phyloP scores from a whole-genome alignment of 2,113 vertebrate genomes.

The Perca flavescens region DNA sequence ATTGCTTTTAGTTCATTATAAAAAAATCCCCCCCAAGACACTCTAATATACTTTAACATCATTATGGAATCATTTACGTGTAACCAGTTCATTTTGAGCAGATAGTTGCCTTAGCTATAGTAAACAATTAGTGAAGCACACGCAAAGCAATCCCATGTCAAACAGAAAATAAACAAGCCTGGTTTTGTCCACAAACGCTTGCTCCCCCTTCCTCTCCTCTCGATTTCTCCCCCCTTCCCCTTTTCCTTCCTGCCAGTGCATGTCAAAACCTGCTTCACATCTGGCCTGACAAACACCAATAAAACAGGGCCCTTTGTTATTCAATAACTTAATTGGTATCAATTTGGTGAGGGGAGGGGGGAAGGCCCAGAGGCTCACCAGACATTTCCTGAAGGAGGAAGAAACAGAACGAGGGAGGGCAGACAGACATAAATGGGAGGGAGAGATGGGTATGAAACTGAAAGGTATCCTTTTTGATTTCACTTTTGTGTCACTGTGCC shows the following conservation, averaged over 20 bases:
- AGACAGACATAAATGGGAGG: neutral
- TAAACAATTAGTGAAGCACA: neutral
- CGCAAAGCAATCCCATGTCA: neutral
- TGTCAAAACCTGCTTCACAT: slow-evolving; percentile 74
- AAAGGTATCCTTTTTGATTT: neutral
- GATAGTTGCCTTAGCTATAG: neutral
- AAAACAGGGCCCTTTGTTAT: slow-evolving; percentile 63
- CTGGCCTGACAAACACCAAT: slow-evolving; percentile 61
- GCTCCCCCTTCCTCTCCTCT: neutral
- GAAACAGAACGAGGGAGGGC: neutral
- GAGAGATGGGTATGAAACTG: neutral
- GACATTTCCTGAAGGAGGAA: slow-evolving; percentile 48
- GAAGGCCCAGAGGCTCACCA: slow-evolving; percentile 35
- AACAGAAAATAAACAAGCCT: slow-evolving; percentile 18
- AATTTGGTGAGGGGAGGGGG: slow-evolving; percentile 44
- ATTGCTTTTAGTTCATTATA: neutral
- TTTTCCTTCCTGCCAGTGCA: slow-evolving; percentile 47
- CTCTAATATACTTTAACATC: neutral
- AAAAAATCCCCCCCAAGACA: neutral
- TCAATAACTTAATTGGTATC: slow-evolving; percentile 70
- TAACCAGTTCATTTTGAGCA: neutral
- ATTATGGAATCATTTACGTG: neutral
- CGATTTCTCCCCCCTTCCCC: neutral
- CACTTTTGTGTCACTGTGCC: neutral
- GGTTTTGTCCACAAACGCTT: slow-evolving; percentile 2